Evolutionary conservation across 2,888 invertebrate genomes (phyloP), one percentile per base, ranked within the genome.

Genomic region (Phortica okadai): DNA sequence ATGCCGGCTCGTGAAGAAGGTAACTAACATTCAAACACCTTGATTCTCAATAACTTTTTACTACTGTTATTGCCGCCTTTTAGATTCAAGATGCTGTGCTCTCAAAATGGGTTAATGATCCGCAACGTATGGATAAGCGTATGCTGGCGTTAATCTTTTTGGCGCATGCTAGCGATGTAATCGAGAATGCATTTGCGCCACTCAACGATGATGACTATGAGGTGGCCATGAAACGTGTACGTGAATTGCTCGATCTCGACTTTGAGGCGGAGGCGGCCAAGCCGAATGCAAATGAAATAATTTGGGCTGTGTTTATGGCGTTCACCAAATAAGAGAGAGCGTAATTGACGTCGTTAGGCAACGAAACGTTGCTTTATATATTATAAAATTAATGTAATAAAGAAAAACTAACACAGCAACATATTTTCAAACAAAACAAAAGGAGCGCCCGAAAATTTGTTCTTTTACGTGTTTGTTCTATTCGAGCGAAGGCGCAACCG

Each of bases 291-390:
- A 96, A 96, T 89, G 98, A 99, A 91, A 95, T 99, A 86, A 96
- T 99, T 93, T 99, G 99, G 99, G 98, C 99, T 75, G 99, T 99
- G 78, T 98, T 99, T 92, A 97, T 98, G 84, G 97, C 99, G 79
- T 99, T 99, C 93, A 97, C 97, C 89, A 99, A 99, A 95, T 99
- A 96, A 84, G 79, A 72, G 69, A 41, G 33, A 54, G 50, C 50
- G 50, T 14, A 50, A 14, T 8, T 50, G 50, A 50, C 50, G 50
- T 50, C 50, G 50, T 50, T 50, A 2, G 50, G 14, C 76, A 74
- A 69, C 16, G 6, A 70, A 62, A 64, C 90, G 87, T 91, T 89
- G 89, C 82, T 73, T 14, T 79, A 73, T 76, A 75, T 75, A 77
- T 73, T 78, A 75, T 67, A 67, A 67, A 67, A 44, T 67, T 67